Percentiles rank a stretch among this genome's conserved stretches.
phyloP scores from a whole-genome alignment of 2,113 vertebrate species.

The Lophius piscatorius region DNA sequence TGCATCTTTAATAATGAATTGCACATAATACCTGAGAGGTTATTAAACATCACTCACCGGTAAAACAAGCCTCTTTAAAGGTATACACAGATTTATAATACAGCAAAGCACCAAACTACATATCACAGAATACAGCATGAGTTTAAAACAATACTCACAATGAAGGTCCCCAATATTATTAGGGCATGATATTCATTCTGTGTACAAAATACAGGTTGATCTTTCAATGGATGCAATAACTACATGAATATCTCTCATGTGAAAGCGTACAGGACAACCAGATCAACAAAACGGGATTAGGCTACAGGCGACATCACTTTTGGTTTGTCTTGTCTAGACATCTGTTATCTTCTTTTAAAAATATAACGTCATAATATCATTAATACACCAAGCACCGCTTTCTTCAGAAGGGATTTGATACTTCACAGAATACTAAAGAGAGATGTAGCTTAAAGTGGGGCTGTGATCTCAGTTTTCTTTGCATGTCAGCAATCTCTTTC shows the following conservation, averaged over 20 bases:
- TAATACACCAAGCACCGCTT: background rate
- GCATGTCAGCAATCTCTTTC: no score
- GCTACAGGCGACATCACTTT: constrained; percentile 16
- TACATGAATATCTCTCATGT: background rate
- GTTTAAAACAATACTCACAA: constrained; percentile 1
- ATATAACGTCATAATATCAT: background rate
- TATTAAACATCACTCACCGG: background rate
- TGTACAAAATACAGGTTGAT: constrained; percentile 27
- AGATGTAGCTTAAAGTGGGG: background rate
- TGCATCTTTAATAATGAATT: constrained; percentile 3
- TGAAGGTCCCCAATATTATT: constrained; percentile 1
- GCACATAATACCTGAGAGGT: constrained; percentile 55
- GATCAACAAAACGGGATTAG: constrained; percentile 5
- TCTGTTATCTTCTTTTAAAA: constrained; percentile 6
- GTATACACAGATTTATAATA: constrained; percentile 14
- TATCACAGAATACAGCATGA: constrained; percentile 4
- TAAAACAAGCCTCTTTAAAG: background rate
- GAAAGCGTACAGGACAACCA: background rate
- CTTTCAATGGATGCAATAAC: constrained; percentile 13
- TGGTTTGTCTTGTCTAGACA: constrained; percentile 8
- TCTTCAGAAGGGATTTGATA: background rate
- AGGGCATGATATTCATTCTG: background rate
- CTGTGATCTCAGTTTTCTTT: background rate
- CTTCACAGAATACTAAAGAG: background rate
- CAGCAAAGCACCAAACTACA: constrained; percentile 22